Evolutionary conservation across 2,113 vertebrate species (phyloP).

Genomic region (Dryoscopus gambensis): DNA sequence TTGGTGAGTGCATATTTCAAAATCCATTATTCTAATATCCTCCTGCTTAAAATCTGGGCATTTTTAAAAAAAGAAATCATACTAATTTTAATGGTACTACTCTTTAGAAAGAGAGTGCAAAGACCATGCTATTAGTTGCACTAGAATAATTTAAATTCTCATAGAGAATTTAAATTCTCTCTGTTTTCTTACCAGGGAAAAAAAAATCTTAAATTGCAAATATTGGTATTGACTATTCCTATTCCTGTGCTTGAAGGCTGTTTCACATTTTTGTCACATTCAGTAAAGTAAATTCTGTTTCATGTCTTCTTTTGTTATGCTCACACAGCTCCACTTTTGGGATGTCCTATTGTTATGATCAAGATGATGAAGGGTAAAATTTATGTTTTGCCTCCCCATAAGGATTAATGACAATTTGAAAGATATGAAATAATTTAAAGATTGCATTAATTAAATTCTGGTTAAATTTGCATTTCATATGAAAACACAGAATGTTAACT

Average conservation of each 20-base stretch:
- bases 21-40: background rate
- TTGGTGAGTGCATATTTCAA: constrained; percentile 58
- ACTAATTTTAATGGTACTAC: background rate
- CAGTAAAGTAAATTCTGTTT: background rate
- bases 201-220: background rate
- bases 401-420: background rate
- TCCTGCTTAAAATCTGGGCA: background rate
- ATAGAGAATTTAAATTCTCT: too few species aligned
- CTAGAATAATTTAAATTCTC: background rate
- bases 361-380: background rate
- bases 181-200: background rate
- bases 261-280: background rate
- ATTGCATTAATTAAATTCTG: background rate
- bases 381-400: background rate
- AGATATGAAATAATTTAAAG: fast-evolving
- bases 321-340: background rate
- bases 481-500: background rate
- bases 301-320: background rate
- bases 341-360: background rate
- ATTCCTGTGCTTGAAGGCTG: background rate
- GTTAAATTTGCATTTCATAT: background rate
- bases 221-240: background rate
- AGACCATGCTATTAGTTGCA: background rate
- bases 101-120: background rate
- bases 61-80: fast-evolving